phyloP scores from a whole-genome alignment of 2,113 vertebrate species.

The Melanotaenia duboulayi region DNA sequence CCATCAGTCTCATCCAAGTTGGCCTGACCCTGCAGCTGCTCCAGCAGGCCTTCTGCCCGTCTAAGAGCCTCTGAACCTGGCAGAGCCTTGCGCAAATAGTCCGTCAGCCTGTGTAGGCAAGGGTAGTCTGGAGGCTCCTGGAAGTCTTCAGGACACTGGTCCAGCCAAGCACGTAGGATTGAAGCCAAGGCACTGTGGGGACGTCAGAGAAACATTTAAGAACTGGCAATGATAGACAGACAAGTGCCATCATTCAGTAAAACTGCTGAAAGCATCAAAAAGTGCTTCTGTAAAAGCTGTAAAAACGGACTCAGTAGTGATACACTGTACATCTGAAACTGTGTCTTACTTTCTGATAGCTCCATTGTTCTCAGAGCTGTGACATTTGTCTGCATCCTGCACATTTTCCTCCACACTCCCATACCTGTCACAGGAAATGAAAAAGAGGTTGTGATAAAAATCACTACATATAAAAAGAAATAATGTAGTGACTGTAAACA shows the following conservation, averaged over 20 bases:
- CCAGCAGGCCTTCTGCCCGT: slow-evolving; percentile 88
- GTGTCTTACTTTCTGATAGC: slow-evolving; percentile 89
- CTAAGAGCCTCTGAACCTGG: slow-evolving; percentile 88
- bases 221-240: background rate
- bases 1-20: slow-evolving; percentile 83
- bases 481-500: background rate
- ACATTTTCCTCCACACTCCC: slow-evolving; percentile 82
- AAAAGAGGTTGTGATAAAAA: background rate
- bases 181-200: slow-evolving; percentile 87
- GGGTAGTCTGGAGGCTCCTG: slow-evolving; percentile 88
- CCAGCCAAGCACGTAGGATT: slow-evolving; percentile 92
- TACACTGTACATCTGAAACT: background rate
- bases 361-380: slow-evolving; percentile 76
- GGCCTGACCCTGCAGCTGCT: slow-evolving; percentile 87
- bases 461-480: no score
- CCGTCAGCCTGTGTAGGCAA: slow-evolving; percentile 86
- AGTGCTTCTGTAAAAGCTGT: background rate
- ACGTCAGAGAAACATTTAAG: slow-evolving; percentile 5
- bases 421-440: slow-evolving; percentile 79
- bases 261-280: background rate
- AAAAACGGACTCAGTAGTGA: background rate
- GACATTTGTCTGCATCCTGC: slow-evolving; percentile 70
- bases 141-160: slow-evolving; percentile 95
- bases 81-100: slow-evolving; percentile 86
- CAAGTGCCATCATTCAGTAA: background rate